These are phyloP conservation scores for Oreochromis niloticus DNA, from an alignment of 2,113 vertebrate genomes.

Conservation along the genomic window DNA sequence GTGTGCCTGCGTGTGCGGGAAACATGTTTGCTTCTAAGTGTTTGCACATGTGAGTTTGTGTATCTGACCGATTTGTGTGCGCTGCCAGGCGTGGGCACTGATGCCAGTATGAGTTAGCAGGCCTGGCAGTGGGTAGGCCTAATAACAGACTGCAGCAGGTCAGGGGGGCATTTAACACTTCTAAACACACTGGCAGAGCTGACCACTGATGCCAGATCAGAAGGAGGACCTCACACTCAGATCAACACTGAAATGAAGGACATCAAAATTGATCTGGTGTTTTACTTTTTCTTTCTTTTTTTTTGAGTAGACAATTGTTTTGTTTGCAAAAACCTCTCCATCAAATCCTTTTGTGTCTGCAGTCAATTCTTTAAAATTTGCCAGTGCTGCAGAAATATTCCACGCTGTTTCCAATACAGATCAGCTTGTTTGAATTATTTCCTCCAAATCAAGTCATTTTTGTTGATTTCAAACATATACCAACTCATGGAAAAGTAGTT, in stretches of 20 bases:
- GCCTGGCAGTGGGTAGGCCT: conserved; percentile 45
- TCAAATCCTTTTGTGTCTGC: neutral
- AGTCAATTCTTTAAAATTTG: neutral
- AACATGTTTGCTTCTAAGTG: conserved; percentile 3
- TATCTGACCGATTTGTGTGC: conserved; percentile 21
- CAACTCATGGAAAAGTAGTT: neutral
- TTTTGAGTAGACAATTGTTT: neutral
- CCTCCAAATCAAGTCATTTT: neutral
- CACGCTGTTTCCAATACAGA: neutral
- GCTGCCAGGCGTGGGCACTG: conserved; percentile 21
- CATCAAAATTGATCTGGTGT: neutral
- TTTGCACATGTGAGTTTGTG: conserved; percentile 21
- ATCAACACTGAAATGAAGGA: neutral
- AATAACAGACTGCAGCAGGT: conserved; percentile 62
- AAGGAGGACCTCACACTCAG: conserved; percentile 42
- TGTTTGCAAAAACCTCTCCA: neutral
- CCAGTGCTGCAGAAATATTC: neutral
- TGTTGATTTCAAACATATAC: neutral
- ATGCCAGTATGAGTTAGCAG: conserved; percentile 45
- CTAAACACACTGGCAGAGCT: conserved; percentile 54
- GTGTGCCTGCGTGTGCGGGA: neutral
- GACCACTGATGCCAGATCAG: conserved; percentile 51
- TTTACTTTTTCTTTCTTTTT: neutral
- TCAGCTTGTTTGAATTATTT: neutral
- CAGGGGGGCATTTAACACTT: conserved; percentile 65